Evolutionary conservation across 2,797 vertebrate species (phyloP).

Genomic region (Enteromius afrohamiltoni): DNA sequence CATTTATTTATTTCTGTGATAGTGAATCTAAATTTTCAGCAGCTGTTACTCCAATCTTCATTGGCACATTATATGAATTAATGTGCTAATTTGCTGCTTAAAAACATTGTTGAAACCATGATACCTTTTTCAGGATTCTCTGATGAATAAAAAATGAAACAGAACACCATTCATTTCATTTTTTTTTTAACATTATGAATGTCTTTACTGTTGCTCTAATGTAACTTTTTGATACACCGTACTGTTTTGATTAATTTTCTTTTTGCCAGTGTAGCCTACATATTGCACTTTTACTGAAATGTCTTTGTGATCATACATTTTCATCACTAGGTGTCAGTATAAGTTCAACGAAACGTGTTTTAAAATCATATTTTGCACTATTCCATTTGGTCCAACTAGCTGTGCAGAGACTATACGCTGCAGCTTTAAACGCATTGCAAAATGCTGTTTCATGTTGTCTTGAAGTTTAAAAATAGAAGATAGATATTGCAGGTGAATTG

Average conservation of each 20-base stretch:
- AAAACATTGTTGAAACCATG: neutral
- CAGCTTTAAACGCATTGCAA: neutral
- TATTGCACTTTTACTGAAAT: neutral
- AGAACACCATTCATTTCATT: neutral
- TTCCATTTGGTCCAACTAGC: neutral
- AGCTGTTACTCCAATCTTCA: neutral
- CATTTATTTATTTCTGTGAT: neutral
- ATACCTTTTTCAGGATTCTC: neutral
- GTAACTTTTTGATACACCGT: neutral
- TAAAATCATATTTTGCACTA: neutral
- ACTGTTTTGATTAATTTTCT: neutral
- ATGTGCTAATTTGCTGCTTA: neutral
- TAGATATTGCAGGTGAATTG: neutral
- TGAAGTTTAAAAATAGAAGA: neutral
- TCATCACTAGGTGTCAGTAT: neutral
- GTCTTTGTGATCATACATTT: neutral
- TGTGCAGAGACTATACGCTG: neutral
- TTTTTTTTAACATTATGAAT: neutral
- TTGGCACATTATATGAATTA: too few species aligned
- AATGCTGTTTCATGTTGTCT: conserved; percentile 12
- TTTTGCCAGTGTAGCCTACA: too few species aligned
- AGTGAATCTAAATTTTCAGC: neutral
- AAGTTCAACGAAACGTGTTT: neutral
- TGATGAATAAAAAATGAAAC: neutral
- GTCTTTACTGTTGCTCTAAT: neutral